Conservation (phyloP, 1,140 invertebrate genomes). For the Ceratoteleas bidentatus region DNA sequence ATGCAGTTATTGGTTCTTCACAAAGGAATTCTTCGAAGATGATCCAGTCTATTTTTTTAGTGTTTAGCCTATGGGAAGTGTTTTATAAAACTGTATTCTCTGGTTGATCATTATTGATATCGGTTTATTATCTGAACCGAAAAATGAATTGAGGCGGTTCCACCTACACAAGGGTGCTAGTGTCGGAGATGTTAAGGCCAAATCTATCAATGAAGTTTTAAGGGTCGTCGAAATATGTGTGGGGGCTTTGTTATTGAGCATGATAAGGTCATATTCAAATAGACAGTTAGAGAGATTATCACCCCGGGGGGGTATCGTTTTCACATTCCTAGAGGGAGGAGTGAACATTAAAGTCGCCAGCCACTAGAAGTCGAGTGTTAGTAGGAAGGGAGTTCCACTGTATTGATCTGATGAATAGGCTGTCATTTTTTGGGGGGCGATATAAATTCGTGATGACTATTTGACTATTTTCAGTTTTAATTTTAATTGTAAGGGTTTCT, state of each 20-base stretch:
- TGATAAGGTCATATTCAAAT: too few relatives aligned
- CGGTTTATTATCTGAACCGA: slow-evolving; percentile 15
- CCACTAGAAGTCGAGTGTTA: background rate
- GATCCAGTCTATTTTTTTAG: slow-evolving; percentile 19
- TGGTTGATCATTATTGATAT: background rate
- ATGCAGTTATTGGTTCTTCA: too few relatives aligned
- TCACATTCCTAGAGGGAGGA: slow-evolving; percentile 2
- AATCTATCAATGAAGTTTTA: background rate
- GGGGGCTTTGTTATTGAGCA: too few relatives aligned
- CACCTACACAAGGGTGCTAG: background rate
- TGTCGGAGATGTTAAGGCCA: background rate
- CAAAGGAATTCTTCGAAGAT: background rate
- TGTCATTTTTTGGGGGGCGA: slow-evolving; percentile 4
- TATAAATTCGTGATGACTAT: slow-evolving; percentile 1
- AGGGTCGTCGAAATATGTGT: background rate
- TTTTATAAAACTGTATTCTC: background rate
- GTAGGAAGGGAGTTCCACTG: background rate
- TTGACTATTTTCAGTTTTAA: background rate
- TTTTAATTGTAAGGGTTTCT: slow-evolving; percentile 15
- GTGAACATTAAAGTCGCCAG: slow-evolving; percentile 21
- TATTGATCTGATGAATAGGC: background rate
- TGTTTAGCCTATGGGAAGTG: slow-evolving; percentile 10
- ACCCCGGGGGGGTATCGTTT: background rate
- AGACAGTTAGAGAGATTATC: too few relatives aligned
- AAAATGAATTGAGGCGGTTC: background rate